These are phyloP conservation scores for Menidia menidia DNA, from an alignment of 2,797 vertebrate genomes.

Conservation along the genomic window DNA sequence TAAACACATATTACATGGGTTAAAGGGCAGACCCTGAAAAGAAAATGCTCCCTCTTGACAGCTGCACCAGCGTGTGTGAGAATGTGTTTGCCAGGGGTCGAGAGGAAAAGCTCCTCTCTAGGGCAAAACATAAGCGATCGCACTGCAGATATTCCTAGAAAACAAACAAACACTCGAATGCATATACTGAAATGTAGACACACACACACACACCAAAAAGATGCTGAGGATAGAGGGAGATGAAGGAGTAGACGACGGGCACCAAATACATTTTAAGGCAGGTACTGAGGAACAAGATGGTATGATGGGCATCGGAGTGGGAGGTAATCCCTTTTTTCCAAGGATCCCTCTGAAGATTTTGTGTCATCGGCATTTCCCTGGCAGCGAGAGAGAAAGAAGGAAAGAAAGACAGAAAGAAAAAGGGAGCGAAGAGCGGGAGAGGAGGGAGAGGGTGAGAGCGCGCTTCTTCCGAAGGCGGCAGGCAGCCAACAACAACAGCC, in stretches of 20 bases:
- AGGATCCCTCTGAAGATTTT: conserved; percentile 83
- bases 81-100: conserved; percentile 45
- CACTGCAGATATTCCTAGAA: conserved; percentile 21
- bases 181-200: background rate
- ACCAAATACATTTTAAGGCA: conserved; percentile 30
- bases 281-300: conserved; percentile 47
- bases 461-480: conserved; percentile 85
- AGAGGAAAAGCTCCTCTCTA: conserved; percentile 40
- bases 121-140: conserved; percentile 45
- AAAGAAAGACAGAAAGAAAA: conserved; percentile 31
- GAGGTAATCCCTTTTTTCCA: conserved; percentile 73
- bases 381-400: conserved; percentile 46
- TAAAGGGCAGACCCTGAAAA: conserved; percentile 45
- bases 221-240: conserved; percentile 30
- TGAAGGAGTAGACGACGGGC: conserved; percentile 17
- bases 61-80: conserved; percentile 31
- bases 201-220: conserved; percentile 11
- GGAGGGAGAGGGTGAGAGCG: conserved; percentile 52
- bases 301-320: conserved; percentile 57
- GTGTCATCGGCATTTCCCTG: conserved; percentile 88
- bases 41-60: conserved; percentile 47
- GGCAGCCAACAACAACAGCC: conserved; percentile 92
- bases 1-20: conserved; percentile 22
- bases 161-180: conserved; percentile 7
- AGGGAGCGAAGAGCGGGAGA: conserved; percentile 31